Evolutionary conservation across 2,797 vertebrate genomes (phyloP), one percentile per base, ranked within the genome.

Genomic region (Rhinatrema bivittatum): DNA sequence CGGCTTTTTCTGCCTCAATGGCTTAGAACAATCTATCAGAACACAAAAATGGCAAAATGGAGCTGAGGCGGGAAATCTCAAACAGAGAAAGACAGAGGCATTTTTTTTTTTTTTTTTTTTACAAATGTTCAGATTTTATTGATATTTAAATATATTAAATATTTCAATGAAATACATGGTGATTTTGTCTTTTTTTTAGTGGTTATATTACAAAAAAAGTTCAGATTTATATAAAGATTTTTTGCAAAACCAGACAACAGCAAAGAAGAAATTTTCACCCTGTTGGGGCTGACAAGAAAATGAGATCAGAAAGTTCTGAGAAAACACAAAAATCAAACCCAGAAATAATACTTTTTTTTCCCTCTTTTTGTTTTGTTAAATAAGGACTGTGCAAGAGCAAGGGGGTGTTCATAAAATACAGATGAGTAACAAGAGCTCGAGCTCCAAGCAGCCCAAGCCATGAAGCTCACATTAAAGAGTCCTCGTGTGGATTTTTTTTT

Each of bases 61-160:
- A n/a, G n/a, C n/a, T n/a, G 23, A 9, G 9, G 24, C 7, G 23
- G 23, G 9, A 3, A 5, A 32, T 11, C 15, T 9, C 6, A 9
- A 13, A 10, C 20, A 27, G 32, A 23, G 25, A 21, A 30, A 28
- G 16, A 12, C 12, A 16, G 5, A 55, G 44, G 26, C 26, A 47
- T 20, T 27, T n/a, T n/a, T n/a, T n/a, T n/a, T n/a, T n/a, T n/a
- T n/a, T n/a, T n/a, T n/a, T 42, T 39, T 71, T 55, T 67, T 63
- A 72, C 60, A 74, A 74, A 74, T 54, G 66, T 34, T 59, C 44
- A 55, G 48, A 63, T 57, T 74, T 74, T 74, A 74, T 72, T 74
- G 55, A 56, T 64, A 70, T 46, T 74, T 72, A 74, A 74, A 74
- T 74, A 74, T 74, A 72, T 74, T 74, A 70, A 74, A 74, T 74